A percentile compares a stretch with the other conserved stretches of the same genome.
Evolutionary conservation across 2,797 vertebrate genomes (phyloP).

Genomic region (Phyllotis vaccarum): DNA sequence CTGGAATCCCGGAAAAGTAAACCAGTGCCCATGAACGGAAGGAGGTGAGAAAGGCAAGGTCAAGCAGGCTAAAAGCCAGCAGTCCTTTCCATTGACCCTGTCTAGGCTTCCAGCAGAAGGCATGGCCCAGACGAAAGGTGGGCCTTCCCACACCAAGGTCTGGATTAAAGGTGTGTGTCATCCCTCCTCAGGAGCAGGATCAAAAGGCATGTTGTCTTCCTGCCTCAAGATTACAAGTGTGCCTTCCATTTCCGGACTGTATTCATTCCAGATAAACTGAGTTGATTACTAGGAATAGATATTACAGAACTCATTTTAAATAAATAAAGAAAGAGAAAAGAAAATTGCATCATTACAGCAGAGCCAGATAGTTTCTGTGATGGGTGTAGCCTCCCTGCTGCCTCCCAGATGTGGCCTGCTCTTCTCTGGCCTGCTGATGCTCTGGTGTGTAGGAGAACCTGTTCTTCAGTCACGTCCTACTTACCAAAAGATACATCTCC

Average conservation of each 20-base stretch:
- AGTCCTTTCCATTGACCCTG: neutral
- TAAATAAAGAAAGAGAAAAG: neutral
- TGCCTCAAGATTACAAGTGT: neutral
- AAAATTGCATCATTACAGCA: neutral
- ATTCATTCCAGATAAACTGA: neutral
- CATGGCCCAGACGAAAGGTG: neutral
- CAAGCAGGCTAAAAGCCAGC: rapidly evolving
- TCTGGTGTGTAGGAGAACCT: neutral
- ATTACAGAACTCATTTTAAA: neutral
- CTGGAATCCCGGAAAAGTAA: neutral
- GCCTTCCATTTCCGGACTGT: neutral
- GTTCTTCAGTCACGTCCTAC: neutral
- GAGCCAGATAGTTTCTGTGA: neutral
- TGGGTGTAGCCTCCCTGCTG: neutral
- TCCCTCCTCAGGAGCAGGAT: too few species aligned
- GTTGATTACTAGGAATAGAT: neutral
- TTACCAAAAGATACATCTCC: neutral
- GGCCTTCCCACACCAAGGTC: neutral
- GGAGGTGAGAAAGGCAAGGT: neutral
- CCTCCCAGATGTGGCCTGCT: neutral
- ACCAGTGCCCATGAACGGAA: neutral
- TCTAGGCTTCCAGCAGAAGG: neutral
- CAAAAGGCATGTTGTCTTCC: neutral
- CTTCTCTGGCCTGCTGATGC: neutral
- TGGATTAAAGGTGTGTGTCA: too few species aligned